A percentile compares a stretch with the other conserved stretches of the same genome.
Conservation (phyloP, 2,888 invertebrate species). For the Drosophila nr. fundita region DNA sequence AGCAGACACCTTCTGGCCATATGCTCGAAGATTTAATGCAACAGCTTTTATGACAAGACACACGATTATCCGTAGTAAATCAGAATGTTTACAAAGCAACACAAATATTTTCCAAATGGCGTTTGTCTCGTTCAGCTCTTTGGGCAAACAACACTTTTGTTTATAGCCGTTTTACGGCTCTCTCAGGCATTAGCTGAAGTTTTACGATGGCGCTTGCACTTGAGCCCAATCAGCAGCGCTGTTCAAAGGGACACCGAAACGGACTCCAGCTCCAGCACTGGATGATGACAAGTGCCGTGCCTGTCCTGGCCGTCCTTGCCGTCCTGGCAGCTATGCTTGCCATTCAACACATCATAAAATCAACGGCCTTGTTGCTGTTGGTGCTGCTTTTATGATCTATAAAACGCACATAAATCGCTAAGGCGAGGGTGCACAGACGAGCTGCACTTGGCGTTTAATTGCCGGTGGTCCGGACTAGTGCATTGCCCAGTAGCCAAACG, state of each 20-base stretch:
- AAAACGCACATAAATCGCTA: constrained; percentile 76
- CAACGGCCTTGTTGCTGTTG: constrained; percentile 67
- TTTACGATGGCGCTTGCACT: constrained; percentile 77
- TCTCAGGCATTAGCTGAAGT: constrained; percentile 68
- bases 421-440: constrained; percentile 42
- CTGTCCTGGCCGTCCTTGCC: background rate
- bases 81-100: constrained; percentile 49
- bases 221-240: constrained; percentile 58
- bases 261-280: constrained; percentile 9
- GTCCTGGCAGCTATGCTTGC: constrained; percentile 37
- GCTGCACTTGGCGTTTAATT: constrained; percentile 70
- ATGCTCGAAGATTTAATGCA: constrained; percentile 33
- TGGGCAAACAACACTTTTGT: constrained; percentile 68
- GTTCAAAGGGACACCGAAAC: constrained; percentile 39
- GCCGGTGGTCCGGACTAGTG: constrained; percentile 45
- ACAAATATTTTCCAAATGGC: constrained; percentile 44
- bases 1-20: constrained; percentile 26
- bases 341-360: constrained; percentile 81
- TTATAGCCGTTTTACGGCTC: constrained; percentile 77
- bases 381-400: constrained; percentile 79
- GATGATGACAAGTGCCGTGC: constrained; percentile 60
- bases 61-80: constrained; percentile 66
- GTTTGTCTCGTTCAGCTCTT: constrained; percentile 33
- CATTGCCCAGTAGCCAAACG: constrained; percentile 14
- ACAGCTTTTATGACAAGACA: constrained; percentile 43